phyloP scores from a whole-genome alignment of 2,797 vertebrate genomes.

The Dendrocincla tyrannina region DNA sequence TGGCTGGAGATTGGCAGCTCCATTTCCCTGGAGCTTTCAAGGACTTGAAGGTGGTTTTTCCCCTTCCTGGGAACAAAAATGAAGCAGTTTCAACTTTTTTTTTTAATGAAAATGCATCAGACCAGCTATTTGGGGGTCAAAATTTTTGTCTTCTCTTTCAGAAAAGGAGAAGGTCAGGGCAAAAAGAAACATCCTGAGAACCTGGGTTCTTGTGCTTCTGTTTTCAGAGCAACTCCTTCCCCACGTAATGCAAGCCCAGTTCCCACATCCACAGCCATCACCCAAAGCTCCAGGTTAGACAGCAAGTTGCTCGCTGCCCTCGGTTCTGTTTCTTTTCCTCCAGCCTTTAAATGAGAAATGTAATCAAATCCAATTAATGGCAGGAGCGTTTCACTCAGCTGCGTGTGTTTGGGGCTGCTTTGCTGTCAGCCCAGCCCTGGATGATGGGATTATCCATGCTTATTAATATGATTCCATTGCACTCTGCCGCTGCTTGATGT shows the following conservation, averaged over 20 bases:
- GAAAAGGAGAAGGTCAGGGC: not conserved
- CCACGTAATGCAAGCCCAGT: not conserved
- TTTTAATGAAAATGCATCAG: not conserved
- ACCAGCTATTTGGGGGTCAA: not conserved
- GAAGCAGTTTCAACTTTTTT: not conserved
- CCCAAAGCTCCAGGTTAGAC: not conserved
- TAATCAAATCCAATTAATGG: conserved; percentile 42
- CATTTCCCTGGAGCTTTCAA: not conserved
- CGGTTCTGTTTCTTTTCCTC: not conserved
- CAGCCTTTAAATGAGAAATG: conserved; percentile 16
- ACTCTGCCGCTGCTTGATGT: not conserved
- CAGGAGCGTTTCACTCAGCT: conserved; percentile 4
- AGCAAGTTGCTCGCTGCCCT: not conserved
- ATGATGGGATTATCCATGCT: conserved; percentile 43
- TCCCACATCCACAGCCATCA: not conserved
- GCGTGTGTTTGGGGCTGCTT: not conserved
- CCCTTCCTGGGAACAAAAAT: not conserved
- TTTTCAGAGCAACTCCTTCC: not conserved
- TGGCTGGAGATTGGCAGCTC: not conserved
- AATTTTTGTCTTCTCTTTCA: not conserved
- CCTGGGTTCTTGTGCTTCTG: not conserved
- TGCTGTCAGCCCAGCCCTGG: not conserved
- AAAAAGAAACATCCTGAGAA: not conserved
- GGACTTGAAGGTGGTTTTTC: not conserved
- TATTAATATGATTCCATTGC: conserved; percentile 32